phyloP scores from a whole-genome alignment of 2,888 invertebrate species.

The Anorthoa munda region DNA sequence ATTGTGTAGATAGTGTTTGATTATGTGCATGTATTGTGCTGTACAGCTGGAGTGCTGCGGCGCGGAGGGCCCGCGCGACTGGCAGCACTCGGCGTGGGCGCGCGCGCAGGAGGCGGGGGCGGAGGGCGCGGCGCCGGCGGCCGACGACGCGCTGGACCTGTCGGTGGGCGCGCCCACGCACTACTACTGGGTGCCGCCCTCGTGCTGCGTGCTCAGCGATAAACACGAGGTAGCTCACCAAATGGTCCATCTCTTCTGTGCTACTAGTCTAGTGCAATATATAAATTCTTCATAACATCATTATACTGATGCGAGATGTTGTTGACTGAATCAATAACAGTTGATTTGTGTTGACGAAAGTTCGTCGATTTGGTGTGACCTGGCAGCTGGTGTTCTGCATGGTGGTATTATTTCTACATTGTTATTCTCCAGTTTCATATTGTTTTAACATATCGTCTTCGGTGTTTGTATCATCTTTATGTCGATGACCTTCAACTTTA shows the following conservation, averaged over 20 bases:
- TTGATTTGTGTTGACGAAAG: no score
- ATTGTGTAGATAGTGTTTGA: background rate
- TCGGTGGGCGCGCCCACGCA: conserved; percentile 80
- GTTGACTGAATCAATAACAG: no score
- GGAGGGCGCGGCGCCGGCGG: conserved; percentile 31
- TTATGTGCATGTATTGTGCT: background rate
- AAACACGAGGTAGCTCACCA: conserved; percentile 28
- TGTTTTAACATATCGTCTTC: no score
- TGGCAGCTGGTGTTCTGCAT: no score
- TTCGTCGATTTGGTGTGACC: no score
- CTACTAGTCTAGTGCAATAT: background rate
- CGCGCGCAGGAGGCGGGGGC: conserved; percentile 56
- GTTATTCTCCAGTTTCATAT: no score
- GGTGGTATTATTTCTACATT: no score
- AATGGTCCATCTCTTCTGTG: background rate
- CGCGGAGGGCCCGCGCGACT: conserved; percentile 98
- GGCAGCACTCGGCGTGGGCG: conserved; percentile 90
- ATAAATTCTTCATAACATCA: background rate
- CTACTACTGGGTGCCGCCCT: conserved; percentile 82
- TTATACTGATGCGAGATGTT: background rate
- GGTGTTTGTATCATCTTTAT: no score
- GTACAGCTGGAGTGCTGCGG: conserved; percentile 97
- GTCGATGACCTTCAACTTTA: no score
- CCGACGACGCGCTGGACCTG: conserved; percentile 77
- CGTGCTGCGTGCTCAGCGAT: conserved; percentile 75